Conservation (phyloP, 2,113 vertebrate species). For the Cavia aperea region DNA sequence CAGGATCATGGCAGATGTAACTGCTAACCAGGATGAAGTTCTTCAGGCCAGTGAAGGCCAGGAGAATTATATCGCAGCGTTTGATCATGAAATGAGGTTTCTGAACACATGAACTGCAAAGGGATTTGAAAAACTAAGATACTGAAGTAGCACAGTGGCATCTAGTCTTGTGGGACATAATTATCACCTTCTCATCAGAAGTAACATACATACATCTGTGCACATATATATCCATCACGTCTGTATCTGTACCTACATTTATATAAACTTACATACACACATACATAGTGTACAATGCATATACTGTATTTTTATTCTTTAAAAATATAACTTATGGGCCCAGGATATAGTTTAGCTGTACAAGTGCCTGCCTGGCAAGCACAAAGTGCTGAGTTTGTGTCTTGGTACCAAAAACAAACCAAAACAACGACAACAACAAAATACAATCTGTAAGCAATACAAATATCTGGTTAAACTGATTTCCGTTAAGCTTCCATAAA, state of each 20-base stretch:
- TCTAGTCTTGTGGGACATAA: not conserved
- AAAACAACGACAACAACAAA: not conserved
- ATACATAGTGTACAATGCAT: not conserved
- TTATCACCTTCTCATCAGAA: not conserved
- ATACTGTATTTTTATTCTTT: not conserved
- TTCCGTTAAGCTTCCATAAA: not conserved
- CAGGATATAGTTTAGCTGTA: too few species aligned
- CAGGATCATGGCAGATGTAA: not conserved
- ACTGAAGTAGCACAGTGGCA: not conserved
- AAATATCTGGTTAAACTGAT: not conserved
- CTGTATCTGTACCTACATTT: not conserved
- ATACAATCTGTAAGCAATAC: not conserved
- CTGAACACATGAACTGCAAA: not conserved
- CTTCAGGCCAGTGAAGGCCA: not conserved
- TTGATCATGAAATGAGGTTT: not conserved
- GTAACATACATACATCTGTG: not conserved
- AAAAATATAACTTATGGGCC: not conserved
- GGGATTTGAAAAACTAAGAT: not conserved
- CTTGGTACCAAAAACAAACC: too few species aligned
- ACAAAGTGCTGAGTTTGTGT: too few species aligned
- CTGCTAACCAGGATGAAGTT: not conserved
- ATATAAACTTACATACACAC: not conserved
- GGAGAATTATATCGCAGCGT: not conserved
- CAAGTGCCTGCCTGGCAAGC: too few species aligned
- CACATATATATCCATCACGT: fast-evolving